phyloP scores from a whole-genome alignment of 2,888 invertebrate species.

The Campoplex nolae region DNA sequence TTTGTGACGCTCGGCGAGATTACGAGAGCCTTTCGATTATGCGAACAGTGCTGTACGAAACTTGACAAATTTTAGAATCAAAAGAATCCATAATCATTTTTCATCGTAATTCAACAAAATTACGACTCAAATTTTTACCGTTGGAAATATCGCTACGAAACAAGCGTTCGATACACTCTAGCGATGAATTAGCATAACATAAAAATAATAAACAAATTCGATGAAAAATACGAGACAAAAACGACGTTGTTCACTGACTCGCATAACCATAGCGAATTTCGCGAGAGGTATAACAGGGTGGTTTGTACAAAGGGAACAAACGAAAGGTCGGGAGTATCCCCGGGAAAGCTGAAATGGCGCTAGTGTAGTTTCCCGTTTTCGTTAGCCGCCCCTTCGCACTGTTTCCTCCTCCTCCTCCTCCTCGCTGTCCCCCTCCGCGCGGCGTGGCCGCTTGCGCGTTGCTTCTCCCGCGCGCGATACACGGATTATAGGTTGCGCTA shows the following conservation, averaged over 20 bases:
- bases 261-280: slow-evolving; percentile 39
- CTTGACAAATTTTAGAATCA: no score
- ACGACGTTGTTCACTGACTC: background rate
- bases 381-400: background rate
- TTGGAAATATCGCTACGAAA: no score
- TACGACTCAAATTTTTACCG: no score
- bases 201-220: background rate
- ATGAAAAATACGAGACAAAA: background rate
- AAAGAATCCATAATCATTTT: no score
- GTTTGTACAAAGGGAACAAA: slow-evolving; percentile 15
- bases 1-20: no score
- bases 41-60: no score
- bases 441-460: background rate
- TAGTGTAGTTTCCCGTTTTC: slow-evolving; percentile 64
- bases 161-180: background rate
- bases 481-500: slow-evolving; percentile 82
- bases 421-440: background rate
- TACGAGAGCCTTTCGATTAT: no score
- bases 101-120: no score
- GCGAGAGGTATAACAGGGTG: slow-evolving; percentile 1
- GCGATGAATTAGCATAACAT: background rate
- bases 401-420: background rate
- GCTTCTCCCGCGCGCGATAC: background rate
- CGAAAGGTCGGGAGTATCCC: slow-evolving; percentile 21
- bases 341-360: slow-evolving; percentile 42